These are phyloP conservation scores for Noctua comes DNA, from an alignment of 2,888 invertebrate species.

Conservation along the genomic window DNA sequence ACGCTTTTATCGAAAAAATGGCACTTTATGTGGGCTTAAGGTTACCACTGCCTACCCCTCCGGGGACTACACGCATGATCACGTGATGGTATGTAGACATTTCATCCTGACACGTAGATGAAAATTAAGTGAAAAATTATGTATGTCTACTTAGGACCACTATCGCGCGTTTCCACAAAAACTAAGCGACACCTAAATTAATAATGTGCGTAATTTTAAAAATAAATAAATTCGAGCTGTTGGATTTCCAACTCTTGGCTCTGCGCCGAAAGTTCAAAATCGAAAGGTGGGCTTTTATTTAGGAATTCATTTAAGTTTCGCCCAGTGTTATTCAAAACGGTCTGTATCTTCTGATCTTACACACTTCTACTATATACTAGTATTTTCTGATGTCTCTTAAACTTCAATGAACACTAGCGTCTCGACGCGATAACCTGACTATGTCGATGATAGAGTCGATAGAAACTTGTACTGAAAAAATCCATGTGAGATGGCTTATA, in stretches of 20 bases:
- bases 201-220: background rate
- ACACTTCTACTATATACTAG: background rate
- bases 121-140: background rate
- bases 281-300: background rate
- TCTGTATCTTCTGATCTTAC: background rate
- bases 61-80: background rate
- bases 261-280: background rate
- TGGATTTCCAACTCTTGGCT: background rate
- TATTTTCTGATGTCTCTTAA: background rate
- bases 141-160: background rate
- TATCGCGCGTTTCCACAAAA: background rate
- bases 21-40: background rate
- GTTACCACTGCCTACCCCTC: background rate
- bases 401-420: background rate
- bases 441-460: background rate
- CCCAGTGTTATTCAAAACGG: background rate
- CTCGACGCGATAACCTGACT: background rate
- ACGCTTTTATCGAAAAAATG: background rate
- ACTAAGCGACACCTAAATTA: constrained; percentile 3
- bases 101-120: background rate
- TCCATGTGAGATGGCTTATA: background rate
- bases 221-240: background rate
- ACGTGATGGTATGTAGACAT: background rate
- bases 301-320: background rate
- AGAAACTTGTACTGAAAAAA: background rate